phyloP scores from a whole-genome alignment of 2,797 vertebrate genomes.

The Gymnocypris eckloni region DNA sequence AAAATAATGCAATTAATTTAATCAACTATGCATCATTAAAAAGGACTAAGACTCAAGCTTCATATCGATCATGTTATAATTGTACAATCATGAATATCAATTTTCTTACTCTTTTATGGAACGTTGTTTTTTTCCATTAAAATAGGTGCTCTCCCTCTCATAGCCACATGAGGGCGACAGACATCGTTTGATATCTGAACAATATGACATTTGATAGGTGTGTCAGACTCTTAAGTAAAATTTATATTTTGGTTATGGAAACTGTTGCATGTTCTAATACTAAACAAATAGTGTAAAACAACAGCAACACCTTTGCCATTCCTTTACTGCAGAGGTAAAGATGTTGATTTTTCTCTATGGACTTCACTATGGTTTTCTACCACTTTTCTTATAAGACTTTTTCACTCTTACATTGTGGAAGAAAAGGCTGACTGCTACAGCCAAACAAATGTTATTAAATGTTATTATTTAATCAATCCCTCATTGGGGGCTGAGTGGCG shows the following conservation, averaged over 20 bases:
- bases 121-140: neutral
- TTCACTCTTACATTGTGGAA: no score
- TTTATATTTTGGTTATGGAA: neutral
- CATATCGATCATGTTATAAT: neutral
- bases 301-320: neutral
- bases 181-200: neutral
- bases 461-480: neutral
- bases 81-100: neutral
- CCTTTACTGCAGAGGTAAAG: no score
- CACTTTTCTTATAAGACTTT: no score
- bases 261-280: neutral
- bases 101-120: neutral
- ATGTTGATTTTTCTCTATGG: no score
- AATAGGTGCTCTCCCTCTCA: neutral
- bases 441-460: neutral
- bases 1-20: no score
- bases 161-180: neutral
- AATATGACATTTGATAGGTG: neutral
- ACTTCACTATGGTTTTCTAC: no score
- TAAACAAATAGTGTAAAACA: neutral
- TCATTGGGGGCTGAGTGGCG: neutral
- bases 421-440: neutral
- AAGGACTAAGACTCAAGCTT: no score
- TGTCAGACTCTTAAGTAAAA: neutral
- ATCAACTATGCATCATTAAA: no score